phyloP scores from a whole-genome alignment of 1,140 invertebrate genomes.

The Microplitis demolitor region DNA sequence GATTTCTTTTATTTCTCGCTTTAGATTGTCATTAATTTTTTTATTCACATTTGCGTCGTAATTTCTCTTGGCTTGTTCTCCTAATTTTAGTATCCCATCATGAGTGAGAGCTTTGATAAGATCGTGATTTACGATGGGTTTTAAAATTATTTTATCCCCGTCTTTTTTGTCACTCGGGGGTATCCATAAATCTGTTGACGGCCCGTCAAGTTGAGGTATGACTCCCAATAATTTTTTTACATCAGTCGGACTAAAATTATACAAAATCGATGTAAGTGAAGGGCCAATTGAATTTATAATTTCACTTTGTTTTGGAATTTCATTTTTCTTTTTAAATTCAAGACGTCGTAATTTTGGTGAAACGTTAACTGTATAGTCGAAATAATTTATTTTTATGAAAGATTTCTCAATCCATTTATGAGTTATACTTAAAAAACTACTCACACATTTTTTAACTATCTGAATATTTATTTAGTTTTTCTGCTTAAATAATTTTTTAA shows the following conservation, averaged over 20 bases:
- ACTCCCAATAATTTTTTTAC: slow-evolving; percentile 38
- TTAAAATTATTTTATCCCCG: slow-evolving; percentile 40
- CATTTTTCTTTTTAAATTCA: slow-evolving; percentile 2
- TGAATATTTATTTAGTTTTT: too few species aligned
- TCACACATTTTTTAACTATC: too few species aligned
- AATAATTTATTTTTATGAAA: too few species aligned
- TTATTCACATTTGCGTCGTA: slow-evolving; percentile 46
- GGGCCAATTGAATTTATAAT: slow-evolving; percentile 30
- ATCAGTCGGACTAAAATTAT: slow-evolving; percentile 30
- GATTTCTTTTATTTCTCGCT: slow-evolving; percentile 41
- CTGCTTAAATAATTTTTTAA: too few species aligned
- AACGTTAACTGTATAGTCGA: background rate
- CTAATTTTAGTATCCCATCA: slow-evolving; percentile 48
- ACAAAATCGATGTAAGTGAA: slow-evolving; percentile 31
- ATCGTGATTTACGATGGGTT: slow-evolving; percentile 43
- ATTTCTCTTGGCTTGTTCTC: slow-evolving; percentile 31
- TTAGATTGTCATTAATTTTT: slow-evolving; percentile 38
- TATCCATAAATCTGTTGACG: slow-evolving; percentile 43
- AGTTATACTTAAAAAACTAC: too few species aligned
- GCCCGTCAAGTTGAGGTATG: slow-evolving; percentile 38
- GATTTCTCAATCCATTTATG: too few species aligned
- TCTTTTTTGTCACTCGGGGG: slow-evolving; percentile 42
- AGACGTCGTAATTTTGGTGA: slow-evolving; percentile 13
- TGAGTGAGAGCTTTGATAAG: slow-evolving; percentile 54
- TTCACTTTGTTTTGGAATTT: slow-evolving; percentile 28